Conservation (phyloP, 2,888 invertebrate genomes). For the Lordiphosa fenestrarum region DNA sequence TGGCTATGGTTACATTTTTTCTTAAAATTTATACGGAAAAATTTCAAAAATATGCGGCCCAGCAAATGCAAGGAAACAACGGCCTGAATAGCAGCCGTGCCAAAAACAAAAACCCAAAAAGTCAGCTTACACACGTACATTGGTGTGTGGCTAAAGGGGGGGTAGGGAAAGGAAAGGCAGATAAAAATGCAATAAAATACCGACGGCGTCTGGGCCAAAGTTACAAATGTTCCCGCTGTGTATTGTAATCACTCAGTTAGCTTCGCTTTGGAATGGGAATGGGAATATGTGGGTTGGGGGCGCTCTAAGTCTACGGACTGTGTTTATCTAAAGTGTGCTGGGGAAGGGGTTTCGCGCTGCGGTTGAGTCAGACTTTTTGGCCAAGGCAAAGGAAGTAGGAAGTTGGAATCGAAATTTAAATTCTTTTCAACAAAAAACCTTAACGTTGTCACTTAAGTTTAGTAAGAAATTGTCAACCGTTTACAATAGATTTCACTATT, state of each 20-base stretch:
- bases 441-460: too few species aligned
- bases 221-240: conserved; percentile 49
- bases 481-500: too few species aligned
- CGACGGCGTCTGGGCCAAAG: conserved; percentile 24
- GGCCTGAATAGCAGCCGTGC: conserved; percentile 8
- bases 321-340: conserved; percentile 40
- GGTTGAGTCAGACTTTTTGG: background rate
- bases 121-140: background rate
- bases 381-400: too few species aligned
- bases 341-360: conserved; percentile 21
- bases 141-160: background rate
- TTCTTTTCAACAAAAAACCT: too few species aligned
- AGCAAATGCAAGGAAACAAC: too few species aligned
- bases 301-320: background rate
- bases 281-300: background rate
- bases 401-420: too few species aligned
- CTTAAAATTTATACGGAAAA: too few species aligned
- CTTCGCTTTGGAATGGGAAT: conserved; percentile 21
- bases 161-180: conserved; percentile 8
- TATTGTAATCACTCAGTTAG: conserved; percentile 58
- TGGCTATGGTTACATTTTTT: too few species aligned
- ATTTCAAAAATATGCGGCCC: too few species aligned
- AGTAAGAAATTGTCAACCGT: too few species aligned
- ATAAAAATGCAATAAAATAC: conserved; percentile 57
- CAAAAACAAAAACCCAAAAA: conserved; percentile 11